Percentiles rank a stretch among this genome's conserved stretches.
These are phyloP conservation scores for Labrus mixtus DNA, from an alignment of 2,113 vertebrate genomes.

Conservation along the genomic window DNA sequence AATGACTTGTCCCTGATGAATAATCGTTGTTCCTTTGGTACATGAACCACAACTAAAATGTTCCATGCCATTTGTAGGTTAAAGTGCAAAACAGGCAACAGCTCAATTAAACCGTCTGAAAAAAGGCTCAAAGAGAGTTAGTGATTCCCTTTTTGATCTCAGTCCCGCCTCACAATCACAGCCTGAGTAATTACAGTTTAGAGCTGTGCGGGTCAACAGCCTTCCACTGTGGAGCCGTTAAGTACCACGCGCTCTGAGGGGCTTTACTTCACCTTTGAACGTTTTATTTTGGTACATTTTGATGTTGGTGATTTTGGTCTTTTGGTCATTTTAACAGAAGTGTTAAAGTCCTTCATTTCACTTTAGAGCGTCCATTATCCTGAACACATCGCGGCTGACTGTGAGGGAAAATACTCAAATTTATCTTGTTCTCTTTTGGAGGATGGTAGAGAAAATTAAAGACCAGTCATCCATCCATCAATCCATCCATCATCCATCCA, in stretches of 20 bases:
- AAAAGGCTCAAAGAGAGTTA: background rate
- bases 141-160: background rate
- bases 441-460: background rate
- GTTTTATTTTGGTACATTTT: conserved; percentile 19
- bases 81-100: background rate
- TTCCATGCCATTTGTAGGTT: too few relatives aligned
- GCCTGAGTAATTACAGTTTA: background rate
- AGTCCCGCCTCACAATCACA: background rate
- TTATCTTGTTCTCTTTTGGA: background rate
- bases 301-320: background rate
- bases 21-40: too few relatives aligned
- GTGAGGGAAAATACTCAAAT: background rate
- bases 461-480: too few relatives aligned
- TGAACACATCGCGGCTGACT: background rate
- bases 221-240: conserved; percentile 7
- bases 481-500: background rate
- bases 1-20: too few relatives aligned
- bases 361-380: background rate
- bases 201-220: conserved; percentile 31
- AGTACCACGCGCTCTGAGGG: conserved; percentile 6
- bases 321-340: background rate
- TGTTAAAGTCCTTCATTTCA: background rate
- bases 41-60: too few relatives aligned
- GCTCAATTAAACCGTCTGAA: background rate
- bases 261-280: background rate